phyloP scores from a whole-genome alignment of 2,888 invertebrate species.

The Chelonus formosanus region DNA sequence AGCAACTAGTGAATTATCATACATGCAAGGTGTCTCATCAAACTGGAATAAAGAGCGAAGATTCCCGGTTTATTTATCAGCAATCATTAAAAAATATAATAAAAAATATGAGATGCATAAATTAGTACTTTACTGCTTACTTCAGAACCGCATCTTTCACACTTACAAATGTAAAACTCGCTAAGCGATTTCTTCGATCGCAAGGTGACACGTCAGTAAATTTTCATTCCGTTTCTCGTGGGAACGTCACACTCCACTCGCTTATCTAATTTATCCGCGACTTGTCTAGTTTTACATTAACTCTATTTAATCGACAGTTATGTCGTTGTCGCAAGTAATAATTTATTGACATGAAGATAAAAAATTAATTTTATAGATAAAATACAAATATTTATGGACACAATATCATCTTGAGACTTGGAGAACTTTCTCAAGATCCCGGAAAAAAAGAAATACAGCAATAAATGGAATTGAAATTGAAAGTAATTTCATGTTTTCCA shows the following conservation, averaged over 20 bases:
- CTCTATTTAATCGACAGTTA: constrained; percentile 32
- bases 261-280: constrained; percentile 56
- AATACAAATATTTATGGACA: constrained; percentile 21
- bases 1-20: constrained; percentile 38
- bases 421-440: constrained; percentile 25
- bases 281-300: constrained; percentile 29
- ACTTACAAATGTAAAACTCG: constrained; percentile 13
- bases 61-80: not conserved
- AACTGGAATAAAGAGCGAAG: not conserved
- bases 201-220: constrained; percentile 50
- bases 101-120: constrained; percentile 17
- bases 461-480: no score
- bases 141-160: constrained; percentile 6
- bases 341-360: constrained; percentile 21
- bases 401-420: constrained; percentile 1
- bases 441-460: not conserved
- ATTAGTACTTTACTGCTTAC: constrained; percentile 1
- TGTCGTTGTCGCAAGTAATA: constrained; percentile 30
- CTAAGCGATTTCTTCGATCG: constrained; percentile 37
- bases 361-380: not conserved
- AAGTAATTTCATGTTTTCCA: no score
- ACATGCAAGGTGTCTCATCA: constrained; percentile 28
- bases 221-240: constrained; percentile 50
- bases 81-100: not conserved
- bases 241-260: constrained; percentile 59